These are phyloP conservation scores for Xiphydria camelus DNA, from an alignment of 2,888 invertebrate species.

Conservation along the genomic window DNA sequence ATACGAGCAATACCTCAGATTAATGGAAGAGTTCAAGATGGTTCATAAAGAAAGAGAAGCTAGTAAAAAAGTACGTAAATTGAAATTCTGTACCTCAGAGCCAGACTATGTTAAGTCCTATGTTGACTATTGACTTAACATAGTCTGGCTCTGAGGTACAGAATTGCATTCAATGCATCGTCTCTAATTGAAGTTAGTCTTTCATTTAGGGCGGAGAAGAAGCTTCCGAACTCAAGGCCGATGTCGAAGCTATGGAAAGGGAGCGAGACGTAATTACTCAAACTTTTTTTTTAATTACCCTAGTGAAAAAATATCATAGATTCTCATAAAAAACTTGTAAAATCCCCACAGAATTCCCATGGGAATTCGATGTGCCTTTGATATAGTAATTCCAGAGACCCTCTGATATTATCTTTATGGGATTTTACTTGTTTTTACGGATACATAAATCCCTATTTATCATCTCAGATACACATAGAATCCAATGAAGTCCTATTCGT, in stretches of 20 bases:
- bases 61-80: slow-evolving; percentile 40
- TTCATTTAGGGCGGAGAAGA: slow-evolving; percentile 63
- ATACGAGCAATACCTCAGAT: slow-evolving; percentile 71
- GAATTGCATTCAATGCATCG: neutral
- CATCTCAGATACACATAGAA: no score
- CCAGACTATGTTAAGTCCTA: no score
- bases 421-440: no score
- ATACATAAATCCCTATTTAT: no score
- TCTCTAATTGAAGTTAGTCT: neutral
- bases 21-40: slow-evolving; percentile 81
- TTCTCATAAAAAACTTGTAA: no score
- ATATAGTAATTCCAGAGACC: no score
- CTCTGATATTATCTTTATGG: no score
- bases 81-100: neutral
- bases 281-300: no score
- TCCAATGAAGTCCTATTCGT: no score
- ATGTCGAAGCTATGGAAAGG: slow-evolving; percentile 83
- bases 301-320: no score
- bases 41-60: slow-evolving; percentile 73
- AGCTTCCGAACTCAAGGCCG: slow-evolving; percentile 79
- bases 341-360: no score
- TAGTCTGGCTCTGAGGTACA: neutral
- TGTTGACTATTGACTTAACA: neutral
- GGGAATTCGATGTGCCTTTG: no score
- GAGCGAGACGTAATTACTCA: slow-evolving; percentile 63